Conservation (phyloP, 1,140 invertebrate species). For the Cherax quadricarinatus region DNA sequence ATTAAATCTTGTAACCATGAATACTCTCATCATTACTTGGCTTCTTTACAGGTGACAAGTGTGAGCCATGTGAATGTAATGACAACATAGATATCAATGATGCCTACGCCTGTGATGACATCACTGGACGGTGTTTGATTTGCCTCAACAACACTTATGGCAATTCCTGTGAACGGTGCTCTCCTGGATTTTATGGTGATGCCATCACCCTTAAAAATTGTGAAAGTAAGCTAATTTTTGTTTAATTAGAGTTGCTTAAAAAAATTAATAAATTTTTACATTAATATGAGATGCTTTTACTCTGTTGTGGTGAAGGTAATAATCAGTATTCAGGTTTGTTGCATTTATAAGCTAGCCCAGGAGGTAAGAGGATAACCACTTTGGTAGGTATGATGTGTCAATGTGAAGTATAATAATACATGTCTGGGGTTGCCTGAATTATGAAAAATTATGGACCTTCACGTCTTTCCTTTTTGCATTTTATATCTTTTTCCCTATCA, state of each 20-base stretch:
- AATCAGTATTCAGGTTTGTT: too few species aligned
- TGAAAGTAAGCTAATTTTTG: slow-evolving; percentile 80
- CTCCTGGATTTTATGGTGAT: slow-evolving; percentile 94
- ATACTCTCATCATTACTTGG: not conserved
- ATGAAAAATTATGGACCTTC: too few species aligned
- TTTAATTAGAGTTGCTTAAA: not conserved
- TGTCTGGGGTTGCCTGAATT: too few species aligned
- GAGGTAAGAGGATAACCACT: too few species aligned
- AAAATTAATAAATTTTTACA: not conserved
- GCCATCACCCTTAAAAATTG: slow-evolving; percentile 93
- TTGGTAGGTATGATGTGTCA: too few species aligned
- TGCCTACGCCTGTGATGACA: slow-evolving; percentile 88
- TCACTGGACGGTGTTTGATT: slow-evolving; percentile 90
- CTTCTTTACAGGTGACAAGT: slow-evolving; percentile 82
- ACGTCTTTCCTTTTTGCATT: too few species aligned
- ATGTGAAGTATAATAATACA: too few species aligned
- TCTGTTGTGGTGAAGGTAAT: too few species aligned
- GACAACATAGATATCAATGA: slow-evolving; percentile 93
- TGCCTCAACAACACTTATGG: slow-evolving; percentile 96
- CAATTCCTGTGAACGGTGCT: slow-evolving; percentile 90
- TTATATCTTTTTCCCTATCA: too few species aligned
- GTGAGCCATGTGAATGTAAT: slow-evolving; percentile 93
- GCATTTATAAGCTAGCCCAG: too few species aligned
- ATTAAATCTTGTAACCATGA: too few species aligned
- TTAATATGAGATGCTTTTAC: slow-evolving; percentile 10